Conservation (phyloP, 2,797 vertebrate species). For the Cygnus olor region DNA sequence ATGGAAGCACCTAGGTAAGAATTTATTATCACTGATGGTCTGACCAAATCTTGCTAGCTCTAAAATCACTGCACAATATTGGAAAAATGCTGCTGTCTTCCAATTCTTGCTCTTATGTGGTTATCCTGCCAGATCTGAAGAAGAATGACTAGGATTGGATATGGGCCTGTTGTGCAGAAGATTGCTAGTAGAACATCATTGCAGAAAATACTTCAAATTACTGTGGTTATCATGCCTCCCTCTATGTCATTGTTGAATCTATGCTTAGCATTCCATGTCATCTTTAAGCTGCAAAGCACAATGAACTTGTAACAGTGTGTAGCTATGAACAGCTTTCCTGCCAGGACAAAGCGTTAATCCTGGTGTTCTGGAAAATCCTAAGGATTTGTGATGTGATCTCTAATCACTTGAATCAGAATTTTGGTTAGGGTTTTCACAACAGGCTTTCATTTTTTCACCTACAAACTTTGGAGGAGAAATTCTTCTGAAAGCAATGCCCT, state of each 20-base stretch:
- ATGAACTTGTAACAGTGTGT: neutral
- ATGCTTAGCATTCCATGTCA: neutral
- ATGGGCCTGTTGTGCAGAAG: neutral
- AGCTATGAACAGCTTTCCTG: neutral
- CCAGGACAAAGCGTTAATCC: neutral
- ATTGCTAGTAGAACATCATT: neutral
- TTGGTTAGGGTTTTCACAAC: neutral
- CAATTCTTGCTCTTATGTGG: neutral
- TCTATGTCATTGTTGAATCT: neutral
- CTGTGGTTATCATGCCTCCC: neutral
- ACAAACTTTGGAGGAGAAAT: neutral
- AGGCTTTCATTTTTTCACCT: neutral
- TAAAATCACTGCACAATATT: neutral
- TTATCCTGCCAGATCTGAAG: neutral
- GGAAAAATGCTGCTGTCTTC: neutral
- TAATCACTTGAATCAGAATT: neutral
- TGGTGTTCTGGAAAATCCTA: neutral
- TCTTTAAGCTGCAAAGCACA: neutral
- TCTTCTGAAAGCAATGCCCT: neutral
- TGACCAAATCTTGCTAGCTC: neutral
- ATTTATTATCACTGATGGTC: neutral
- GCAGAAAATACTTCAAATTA: neutral
- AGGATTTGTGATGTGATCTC: neutral
- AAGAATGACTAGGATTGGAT: neutral
- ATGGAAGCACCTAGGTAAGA: neutral